Evolutionary conservation across 2,113 vertebrate genomes (phyloP).

Genomic region (Toxostoma redivivum): DNA sequence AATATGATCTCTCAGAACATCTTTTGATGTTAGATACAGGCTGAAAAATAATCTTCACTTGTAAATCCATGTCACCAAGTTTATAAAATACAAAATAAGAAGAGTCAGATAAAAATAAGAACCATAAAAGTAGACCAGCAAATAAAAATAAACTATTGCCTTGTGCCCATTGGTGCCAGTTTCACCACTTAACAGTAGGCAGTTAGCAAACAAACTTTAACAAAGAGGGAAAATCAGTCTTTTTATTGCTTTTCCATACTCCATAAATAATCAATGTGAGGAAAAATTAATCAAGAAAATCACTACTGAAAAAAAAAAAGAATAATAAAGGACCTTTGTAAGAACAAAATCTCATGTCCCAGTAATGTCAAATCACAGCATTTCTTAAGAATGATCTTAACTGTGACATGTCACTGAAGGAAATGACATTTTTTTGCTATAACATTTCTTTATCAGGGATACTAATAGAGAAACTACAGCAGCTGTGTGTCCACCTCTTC

Average conservation of each 20-base stretch:
- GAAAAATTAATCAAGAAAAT: background rate
- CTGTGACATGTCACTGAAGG: background rate
- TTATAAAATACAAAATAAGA: slow-evolving; percentile 31
- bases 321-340: background rate
- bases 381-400: background rate
- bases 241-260: background rate
- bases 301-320: background rate
- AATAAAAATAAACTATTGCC: background rate
- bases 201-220: background rate
- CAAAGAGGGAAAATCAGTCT: background rate
- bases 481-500: background rate
- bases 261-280: background rate
- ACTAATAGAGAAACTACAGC: background rate
- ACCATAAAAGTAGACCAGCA: background rate
- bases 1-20: slow-evolving; percentile 50
- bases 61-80: slow-evolving; percentile 23
- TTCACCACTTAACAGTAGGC: background rate
- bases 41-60: slow-evolving; percentile 59
- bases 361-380: background rate
- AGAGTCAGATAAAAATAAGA: slow-evolving; percentile 12
- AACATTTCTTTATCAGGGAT: background rate
- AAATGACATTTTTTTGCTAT: background rate
- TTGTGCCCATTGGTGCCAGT: background rate
- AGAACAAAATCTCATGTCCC: background rate
- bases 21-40: slow-evolving; percentile 57